Conservation (phyloP, 2,113 vertebrate species). For the Gopherus evgoodei region DNA sequence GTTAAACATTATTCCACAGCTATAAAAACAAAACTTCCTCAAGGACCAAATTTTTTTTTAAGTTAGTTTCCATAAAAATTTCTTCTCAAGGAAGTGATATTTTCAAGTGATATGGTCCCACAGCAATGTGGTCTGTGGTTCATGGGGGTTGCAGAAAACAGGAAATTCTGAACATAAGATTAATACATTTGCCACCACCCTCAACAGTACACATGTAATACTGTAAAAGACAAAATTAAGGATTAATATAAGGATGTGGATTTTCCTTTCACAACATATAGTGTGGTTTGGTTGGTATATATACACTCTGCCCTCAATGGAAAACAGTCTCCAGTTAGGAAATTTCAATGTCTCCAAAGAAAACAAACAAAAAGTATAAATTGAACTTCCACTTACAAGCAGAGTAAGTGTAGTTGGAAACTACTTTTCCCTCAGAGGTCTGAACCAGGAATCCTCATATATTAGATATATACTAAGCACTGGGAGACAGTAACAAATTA, state of each 20-base stretch:
- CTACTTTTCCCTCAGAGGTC: not conserved
- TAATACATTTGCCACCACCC: conserved; percentile 68
- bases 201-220: conserved; percentile 67
- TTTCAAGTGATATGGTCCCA: conserved; percentile 53
- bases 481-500: not conserved
- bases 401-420: conserved; percentile 10
- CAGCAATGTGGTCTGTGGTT: conserved; percentile 65
- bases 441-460: not conserved
- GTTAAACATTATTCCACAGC: conserved; percentile 58
- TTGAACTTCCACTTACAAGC: conserved; percentile 50
- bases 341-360: conserved; percentile 56
- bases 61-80: conserved; percentile 31
- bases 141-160: conserved; percentile 65
- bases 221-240: conserved; percentile 62
- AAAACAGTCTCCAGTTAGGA: conserved; percentile 73
- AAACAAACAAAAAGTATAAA: conserved; percentile 42
- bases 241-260: conserved; percentile 76
- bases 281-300: conserved; percentile 62
- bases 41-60: conserved; percentile 38
- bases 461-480: not conserved
- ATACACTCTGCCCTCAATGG: conserved; percentile 64
- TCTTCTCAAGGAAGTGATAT: conserved; percentile 48
- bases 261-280: conserved; percentile 76
- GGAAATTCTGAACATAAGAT: conserved; percentile 71
- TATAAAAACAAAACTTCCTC: conserved; percentile 64